Evolutionary conservation across 2,797 vertebrate genomes (phyloP), one percentile per base, ranked within the genome.

Genomic region (Cetoscarus ocellatus): DNA sequence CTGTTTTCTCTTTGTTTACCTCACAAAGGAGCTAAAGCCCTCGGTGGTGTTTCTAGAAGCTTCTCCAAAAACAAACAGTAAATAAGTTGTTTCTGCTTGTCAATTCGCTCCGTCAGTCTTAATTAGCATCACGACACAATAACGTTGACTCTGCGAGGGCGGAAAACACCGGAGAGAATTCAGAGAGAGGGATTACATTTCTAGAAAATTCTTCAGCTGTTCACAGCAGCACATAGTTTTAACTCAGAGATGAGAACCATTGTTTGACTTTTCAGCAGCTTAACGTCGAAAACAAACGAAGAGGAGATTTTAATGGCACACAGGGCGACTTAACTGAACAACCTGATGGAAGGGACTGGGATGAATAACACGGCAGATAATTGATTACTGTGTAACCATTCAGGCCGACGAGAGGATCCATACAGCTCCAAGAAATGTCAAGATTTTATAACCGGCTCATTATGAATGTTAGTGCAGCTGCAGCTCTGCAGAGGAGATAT

Each of bases 111-210:
- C 71, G 80, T 75, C 83, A 71, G 54, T 83, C 77, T 78, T 69
- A 17, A 78, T 86, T 63, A 78, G 44, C 80, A 59, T 61, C 1
- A 36, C 71, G 34, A 53, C 40, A 73, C 71, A 67, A 60, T 61
- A 51, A 63, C 36, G 56, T 34, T 12, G 50, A 50, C 57, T 49
- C 53, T 61, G 71, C 27, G 69, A 61, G 69, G 71, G 77, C 8
- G 69, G 69, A 27, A 43, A 60, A 69, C 18, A 49, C 56, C 70
- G 66, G 49, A 72, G 76, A 78, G 77, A 70, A 76, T 79, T 79
- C 63, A 65, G 39, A 15, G 60, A 65, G 60, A 47, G 63, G 76
- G 80, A 73, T 77, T 79, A 73, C 77, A 81, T 79, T 70, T 71
- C 44, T 17, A 13, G 52, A 64, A 67, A 66, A 40, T 35, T 53